Conservation (phyloP, 2,797 vertebrate species). For the Merluccius polli region DNA sequence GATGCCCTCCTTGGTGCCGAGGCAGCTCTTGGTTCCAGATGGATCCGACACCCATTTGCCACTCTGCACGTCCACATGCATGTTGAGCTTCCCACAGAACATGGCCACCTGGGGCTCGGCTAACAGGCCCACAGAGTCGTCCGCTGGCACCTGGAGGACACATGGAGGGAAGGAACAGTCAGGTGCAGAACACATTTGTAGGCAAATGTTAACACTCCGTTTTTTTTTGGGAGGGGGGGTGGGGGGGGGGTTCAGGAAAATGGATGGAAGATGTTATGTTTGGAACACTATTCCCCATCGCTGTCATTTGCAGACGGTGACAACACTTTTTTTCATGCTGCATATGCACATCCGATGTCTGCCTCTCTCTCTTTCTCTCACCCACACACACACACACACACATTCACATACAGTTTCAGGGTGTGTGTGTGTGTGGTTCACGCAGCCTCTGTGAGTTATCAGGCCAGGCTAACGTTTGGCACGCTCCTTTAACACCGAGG, state of each 20-base stretch:
- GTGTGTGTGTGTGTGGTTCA: not conserved
- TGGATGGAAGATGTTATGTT: not conserved
- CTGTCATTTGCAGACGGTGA: not conserved
- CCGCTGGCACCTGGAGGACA: slow-evolving; percentile 81
- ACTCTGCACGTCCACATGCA: slow-evolving; percentile 96
- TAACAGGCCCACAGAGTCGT: slow-evolving; percentile 89
- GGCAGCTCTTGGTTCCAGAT: slow-evolving; percentile 84
- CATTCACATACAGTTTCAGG: not conserved
- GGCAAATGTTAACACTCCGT: too few species aligned
- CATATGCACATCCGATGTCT: not conserved
- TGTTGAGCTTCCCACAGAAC: slow-evolving; percentile 97
- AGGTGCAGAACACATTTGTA: not conserved
- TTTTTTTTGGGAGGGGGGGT: too few species aligned
- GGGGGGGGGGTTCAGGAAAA: too few species aligned
- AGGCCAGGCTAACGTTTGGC: not conserved
- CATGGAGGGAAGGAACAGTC: not conserved
- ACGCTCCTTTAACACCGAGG: not conserved
- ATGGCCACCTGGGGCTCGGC: slow-evolving; percentile 95
- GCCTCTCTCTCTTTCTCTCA: too few species aligned
- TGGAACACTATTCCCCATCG: not conserved
- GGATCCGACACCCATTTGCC: slow-evolving; percentile 96
- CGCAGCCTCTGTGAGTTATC: too few species aligned
- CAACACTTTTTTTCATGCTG: not conserved
- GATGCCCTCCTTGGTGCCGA: slow-evolving; percentile 86
- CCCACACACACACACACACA: not conserved